A percentile compares a stretch with the other conserved stretches of the same genome.
phyloP scores from a whole-genome alignment of 2,888 invertebrate species.

The Drosophila diplacantha region DNA sequence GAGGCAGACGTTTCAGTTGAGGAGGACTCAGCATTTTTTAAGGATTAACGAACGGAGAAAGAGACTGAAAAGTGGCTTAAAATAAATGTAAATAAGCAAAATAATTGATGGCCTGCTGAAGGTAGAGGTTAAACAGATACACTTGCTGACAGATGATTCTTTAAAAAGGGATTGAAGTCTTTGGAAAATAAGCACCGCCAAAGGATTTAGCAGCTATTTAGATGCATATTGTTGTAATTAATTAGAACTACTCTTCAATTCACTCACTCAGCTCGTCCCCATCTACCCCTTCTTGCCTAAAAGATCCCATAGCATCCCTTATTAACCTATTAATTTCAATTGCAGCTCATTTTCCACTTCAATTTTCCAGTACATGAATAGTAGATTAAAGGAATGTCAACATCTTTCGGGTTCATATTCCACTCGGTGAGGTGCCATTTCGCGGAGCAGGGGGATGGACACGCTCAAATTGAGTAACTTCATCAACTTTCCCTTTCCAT shows the following conservation, averaged over 20 bases:
- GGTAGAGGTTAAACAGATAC: constrained; percentile 20
- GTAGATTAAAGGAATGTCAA: constrained; percentile 27
- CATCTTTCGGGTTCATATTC: constrained; percentile 18
- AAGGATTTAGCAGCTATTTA: background rate
- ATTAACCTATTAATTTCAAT: constrained; percentile 11
- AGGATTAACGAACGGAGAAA: constrained; percentile 20
- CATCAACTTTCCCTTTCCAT: constrained; percentile 33
- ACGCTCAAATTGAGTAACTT: constrained; percentile 31
- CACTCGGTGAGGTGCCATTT: constrained; percentile 1
- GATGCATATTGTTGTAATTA: background rate
- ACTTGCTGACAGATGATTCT: constrained; percentile 16
- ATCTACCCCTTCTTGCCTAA: background rate
- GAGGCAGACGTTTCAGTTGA: constrained; percentile 13
- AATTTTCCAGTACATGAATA: constrained; percentile 26
- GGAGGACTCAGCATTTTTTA: constrained; percentile 19
- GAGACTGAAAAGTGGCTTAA: constrained; percentile 9
- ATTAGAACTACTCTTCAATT: background rate
- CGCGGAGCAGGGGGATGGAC: background rate
- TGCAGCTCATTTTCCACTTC: constrained; percentile 1
- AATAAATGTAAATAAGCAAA: constrained; percentile 32
- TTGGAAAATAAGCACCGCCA: background rate
- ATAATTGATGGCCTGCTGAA: constrained; percentile 19
- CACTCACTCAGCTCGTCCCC: background rate
- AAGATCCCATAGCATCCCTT: background rate
- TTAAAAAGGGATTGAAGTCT: background rate